These are phyloP conservation scores for Drosophila pseudoobscura DNA, from an alignment of 1,140 invertebrate species.

Conservation along the genomic window DNA sequence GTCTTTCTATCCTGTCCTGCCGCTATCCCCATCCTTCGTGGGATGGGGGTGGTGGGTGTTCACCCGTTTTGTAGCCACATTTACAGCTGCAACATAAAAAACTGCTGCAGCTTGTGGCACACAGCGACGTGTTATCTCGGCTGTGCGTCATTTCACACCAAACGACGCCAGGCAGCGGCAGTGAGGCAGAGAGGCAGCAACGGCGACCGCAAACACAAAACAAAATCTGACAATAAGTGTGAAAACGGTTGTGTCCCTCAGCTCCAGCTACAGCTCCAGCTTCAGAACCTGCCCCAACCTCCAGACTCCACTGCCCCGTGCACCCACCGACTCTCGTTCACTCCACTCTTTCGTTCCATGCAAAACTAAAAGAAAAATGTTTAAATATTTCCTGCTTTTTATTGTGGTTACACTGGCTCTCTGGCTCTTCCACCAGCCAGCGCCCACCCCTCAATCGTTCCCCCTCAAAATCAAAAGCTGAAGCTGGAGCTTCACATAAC, in stretches of 20 bases:
- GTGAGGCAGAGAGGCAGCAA: conserved; percentile 13
- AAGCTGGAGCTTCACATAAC: conserved; percentile 21
- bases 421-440: neutral
- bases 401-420: conserved; percentile 65
- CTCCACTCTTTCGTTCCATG: conserved; percentile 38
- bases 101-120: conserved; percentile 57
- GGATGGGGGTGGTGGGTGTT: too few relatives aligned
- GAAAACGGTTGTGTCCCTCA: conserved; percentile 52
- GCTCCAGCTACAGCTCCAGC: too few relatives aligned
- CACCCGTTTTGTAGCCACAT: conserved; percentile 28
- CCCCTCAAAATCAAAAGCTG: neutral
- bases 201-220: conserved; percentile 64
- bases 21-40: too few relatives aligned
- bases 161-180: conserved; percentile 17
- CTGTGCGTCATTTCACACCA: conserved; percentile 79
- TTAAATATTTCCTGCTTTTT: conserved; percentile 83
- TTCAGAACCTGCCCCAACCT: neutral
- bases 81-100: conserved; percentile 62
- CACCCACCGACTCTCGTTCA: conserved; percentile 13
- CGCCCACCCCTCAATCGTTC: too few relatives aligned
- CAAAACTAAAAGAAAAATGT: conserved; percentile 83
- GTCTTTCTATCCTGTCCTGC: neutral
- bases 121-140: conserved; percentile 71
- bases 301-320: conserved; percentile 9
- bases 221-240: conserved; percentile 82